Base-by-base conservation (phyloP, 2,113 vertebrate species). In the Otus sunia region DNA sequence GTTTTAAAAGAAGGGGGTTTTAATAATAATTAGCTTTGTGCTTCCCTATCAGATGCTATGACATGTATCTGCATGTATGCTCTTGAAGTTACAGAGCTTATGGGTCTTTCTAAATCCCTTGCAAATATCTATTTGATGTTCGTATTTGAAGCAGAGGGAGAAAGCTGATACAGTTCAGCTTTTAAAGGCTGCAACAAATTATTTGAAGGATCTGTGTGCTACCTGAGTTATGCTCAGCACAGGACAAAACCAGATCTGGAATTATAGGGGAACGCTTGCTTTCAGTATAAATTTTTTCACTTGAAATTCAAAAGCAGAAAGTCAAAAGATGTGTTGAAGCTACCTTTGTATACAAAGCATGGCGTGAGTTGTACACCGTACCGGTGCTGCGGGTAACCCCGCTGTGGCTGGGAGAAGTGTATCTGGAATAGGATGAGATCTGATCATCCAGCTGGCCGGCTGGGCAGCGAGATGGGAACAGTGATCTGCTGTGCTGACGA, bases 11-110 rank as follows among this genome's bases (percentile, higher is more conserved):
- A 47, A 73, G 25, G 5, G 50, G 10, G 43, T 67, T 73, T 67
- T 76, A 39, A 6, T 43, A 56, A 1, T 23, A 21, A 64, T 73
- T 43, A 8, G 8, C 41, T 49, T 47, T 60, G 22, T 39, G 77
- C 18, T 55, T 36, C 55, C 18, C 32, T 18, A 0, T 10, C 9
- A 92, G 59, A 12, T 76, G 27, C 60, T 80, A 1, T 49, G 74
- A 49, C 0, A 0, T 29, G 9, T 43, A 7, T 47, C 34, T 62
- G 49, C 43, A 3, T 21, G 8, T 25, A 1, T 34, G 29, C 20
- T 86, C 47, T 19, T 66, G 36, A 68, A 39, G 30, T 49, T 49
- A 27, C 15, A 26, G n/a, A 60, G 36, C 7, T 62, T 23, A 7
- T 3, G 10, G 4, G 3, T 7, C 8, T 58, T 39, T 45, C 13